Conservation (phyloP, 2,888 invertebrate species). For the Thysanoteuthis rhombus region DNA sequence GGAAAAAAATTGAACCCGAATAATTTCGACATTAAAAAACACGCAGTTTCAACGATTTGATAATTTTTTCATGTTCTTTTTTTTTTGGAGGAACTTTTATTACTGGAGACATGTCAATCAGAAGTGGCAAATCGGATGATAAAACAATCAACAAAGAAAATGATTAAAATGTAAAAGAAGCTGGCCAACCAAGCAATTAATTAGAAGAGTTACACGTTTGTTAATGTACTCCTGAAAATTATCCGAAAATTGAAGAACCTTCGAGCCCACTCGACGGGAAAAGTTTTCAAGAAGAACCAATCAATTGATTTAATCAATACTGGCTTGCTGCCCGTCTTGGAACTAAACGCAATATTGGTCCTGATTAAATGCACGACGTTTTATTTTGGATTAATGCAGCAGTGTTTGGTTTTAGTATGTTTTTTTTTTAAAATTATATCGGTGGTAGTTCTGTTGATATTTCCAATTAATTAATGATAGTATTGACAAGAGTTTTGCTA, state of each 20-base stretch:
- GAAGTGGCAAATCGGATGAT: slow-evolving; percentile 12
- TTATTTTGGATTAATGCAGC: not conserved
- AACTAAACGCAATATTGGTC: not conserved
- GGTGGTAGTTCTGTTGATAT: not conserved
- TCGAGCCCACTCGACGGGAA: not conserved
- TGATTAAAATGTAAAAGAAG: not conserved
- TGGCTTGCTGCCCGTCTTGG: not conserved
- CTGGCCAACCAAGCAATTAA: not conserved
- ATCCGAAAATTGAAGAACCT: not conserved
- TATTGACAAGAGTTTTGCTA: not conserved
- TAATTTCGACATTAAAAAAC: slow-evolving; percentile 1
- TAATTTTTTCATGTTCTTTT: not conserved
- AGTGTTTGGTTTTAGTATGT: not conserved
- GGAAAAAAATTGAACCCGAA: no score
- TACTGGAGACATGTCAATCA: not conserved
- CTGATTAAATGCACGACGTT: not conserved
- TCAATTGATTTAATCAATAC: not conserved
- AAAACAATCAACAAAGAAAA: not conserved
- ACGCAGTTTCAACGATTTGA: not conserved
- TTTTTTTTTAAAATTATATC: not conserved
- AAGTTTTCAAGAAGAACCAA: not conserved
- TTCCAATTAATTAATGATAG: slow-evolving; percentile 12
- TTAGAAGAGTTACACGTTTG: not conserved
- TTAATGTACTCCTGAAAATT: slow-evolving; percentile 12
- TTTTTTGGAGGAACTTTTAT: not conserved